Evolutionary conservation across 1,140 invertebrate genomes (phyloP).

Genomic region (Scaptomyza montana): DNA sequence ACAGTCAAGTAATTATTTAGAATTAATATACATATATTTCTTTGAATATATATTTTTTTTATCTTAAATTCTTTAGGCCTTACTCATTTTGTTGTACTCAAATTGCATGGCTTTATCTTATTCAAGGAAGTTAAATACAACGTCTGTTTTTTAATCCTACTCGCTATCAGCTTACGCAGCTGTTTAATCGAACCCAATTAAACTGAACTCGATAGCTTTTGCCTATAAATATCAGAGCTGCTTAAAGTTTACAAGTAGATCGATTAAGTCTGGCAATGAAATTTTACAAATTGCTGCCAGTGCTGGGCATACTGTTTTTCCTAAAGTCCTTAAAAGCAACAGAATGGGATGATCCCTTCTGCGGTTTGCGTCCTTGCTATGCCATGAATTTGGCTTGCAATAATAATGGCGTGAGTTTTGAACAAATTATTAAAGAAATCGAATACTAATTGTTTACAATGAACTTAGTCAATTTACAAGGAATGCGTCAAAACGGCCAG

Average conservation of each 20-base stretch:
- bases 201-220: neutral
- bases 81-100: too few species aligned
- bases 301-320: neutral
- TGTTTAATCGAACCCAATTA: neutral
- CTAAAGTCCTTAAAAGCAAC: neutral
- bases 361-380: slow-evolving; percentile 8
- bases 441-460: neutral
- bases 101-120: neutral
- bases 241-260: neutral
- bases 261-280: neutral
- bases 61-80: too few species aligned
- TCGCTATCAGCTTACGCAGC: slow-evolving; percentile 2
- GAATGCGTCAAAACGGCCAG: neutral
- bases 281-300: neutral
- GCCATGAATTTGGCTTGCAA: slow-evolving; percentile 27
- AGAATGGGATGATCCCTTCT: neutral
- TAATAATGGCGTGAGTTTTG: slow-evolving; percentile 31
- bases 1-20: too few species aligned
- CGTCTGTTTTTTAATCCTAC: neutral
- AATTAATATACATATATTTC: too few species aligned
- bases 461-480: neutral
- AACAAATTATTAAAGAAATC: neutral
- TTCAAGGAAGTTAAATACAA: neutral
- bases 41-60: too few species aligned
- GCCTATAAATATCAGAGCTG: slow-evolving; percentile 8